A percentile compares a stretch with the other conserved stretches of the same genome.
phyloP scores from a whole-genome alignment of 2,888 invertebrate genomes.

The Euphydryas editha region DNA sequence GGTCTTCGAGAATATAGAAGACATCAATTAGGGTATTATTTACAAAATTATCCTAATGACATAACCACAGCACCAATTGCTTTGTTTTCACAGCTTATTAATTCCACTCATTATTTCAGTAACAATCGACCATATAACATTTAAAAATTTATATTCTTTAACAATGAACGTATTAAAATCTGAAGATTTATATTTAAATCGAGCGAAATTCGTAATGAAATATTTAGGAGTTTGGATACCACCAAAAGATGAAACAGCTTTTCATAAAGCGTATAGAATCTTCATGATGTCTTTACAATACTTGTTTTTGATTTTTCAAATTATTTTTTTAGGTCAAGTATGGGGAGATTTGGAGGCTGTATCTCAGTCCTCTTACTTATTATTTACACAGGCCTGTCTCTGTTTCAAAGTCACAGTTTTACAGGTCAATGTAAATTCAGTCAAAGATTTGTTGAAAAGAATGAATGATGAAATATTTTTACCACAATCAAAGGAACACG shows the following conservation, averaged over 20 bases:
- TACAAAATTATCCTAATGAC: conserved; percentile 37
- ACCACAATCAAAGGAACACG: conserved; percentile 57
- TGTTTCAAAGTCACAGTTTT: conserved; percentile 73
- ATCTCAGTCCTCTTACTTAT: conserved; percentile 67
- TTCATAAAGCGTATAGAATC: conserved; percentile 52
- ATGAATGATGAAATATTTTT: conserved; percentile 66
- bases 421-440: conserved; percentile 57
- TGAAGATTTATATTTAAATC: conserved; percentile 64
- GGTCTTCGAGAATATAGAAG: conserved; percentile 25
- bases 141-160: neutral
- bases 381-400: conserved; percentile 74
- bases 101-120: conserved; percentile 1
- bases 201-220: conserved; percentile 71
- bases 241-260: conserved; percentile 47
- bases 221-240: conserved; percentile 73
- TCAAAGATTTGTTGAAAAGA: conserved; percentile 55
- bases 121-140: neutral
- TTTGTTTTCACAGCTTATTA: conserved; percentile 2
- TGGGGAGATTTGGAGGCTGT: conserved; percentile 74
- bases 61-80: conserved; percentile 22
- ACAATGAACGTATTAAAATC: conserved; percentile 44
- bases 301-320: conserved; percentile 68
- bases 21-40: conserved; percentile 36
- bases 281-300: conserved; percentile 67
- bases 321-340: conserved; percentile 65